Percentiles rank a stretch among this genome's conserved stretches.
Evolutionary conservation across 2,113 vertebrate species (phyloP).

Genomic region (Petroica traversi): DNA sequence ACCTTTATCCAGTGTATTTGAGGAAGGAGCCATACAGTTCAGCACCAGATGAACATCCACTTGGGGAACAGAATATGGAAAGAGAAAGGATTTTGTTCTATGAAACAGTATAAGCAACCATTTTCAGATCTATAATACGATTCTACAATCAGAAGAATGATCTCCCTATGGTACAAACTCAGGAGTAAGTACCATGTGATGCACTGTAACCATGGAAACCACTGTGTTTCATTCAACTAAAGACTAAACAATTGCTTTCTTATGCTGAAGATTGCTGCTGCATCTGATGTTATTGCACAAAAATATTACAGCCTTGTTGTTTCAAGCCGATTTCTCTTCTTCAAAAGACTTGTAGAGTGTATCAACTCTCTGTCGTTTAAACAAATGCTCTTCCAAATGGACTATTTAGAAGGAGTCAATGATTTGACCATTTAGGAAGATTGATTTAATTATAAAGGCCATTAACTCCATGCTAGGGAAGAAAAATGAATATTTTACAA

Average conservation of each 20-base stretch:
- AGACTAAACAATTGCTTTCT: background rate
- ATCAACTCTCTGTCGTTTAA: background rate
- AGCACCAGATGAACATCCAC: background rate
- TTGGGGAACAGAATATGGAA: background rate
- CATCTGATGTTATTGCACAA: background rate
- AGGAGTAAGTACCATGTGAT: background rate
- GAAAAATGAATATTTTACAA: background rate
- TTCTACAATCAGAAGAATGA: background rate
- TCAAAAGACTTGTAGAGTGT: background rate
- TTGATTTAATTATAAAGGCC: slow-evolving; percentile 16
- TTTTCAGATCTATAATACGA: background rate
- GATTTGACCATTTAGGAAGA: slow-evolving; percentile 38
- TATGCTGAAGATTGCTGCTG: background rate
- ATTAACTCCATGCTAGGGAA: background rate
- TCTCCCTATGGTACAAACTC: background rate
- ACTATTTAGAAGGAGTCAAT: background rate
- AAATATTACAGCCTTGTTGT: background rate
- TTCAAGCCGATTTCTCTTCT: background rate
- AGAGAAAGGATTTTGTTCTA: background rate
- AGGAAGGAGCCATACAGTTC: background rate
- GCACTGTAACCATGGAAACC: background rate
- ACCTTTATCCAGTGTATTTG: background rate
- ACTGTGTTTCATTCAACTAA: background rate
- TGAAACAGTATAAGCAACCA: background rate
- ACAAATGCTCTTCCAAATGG: background rate